phyloP scores from a whole-genome alignment of 2,113 vertebrate species.

The Pelodiscus sinensis region DNA sequence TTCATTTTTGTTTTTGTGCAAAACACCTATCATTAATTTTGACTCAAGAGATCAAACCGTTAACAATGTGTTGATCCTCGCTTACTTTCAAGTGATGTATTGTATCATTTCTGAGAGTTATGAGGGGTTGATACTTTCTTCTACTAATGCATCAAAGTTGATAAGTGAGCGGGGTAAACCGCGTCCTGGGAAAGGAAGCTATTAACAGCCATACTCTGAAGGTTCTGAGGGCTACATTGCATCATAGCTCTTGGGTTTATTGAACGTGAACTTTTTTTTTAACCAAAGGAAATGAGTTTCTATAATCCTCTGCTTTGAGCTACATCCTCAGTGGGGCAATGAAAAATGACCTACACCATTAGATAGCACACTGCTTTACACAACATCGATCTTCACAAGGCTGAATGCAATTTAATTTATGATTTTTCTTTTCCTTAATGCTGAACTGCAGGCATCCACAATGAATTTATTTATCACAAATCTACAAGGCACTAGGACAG shows the following conservation, averaged over 20 bases:
- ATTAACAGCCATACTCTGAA: conserved; percentile 77
- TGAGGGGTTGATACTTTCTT: conserved; percentile 73
- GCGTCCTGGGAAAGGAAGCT: conserved; percentile 79
- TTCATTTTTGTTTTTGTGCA: conserved; percentile 76
- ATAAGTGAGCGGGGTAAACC: conserved; percentile 60
- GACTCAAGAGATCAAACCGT: conserved; percentile 82
- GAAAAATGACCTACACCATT: conserved; percentile 69
- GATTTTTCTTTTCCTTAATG: conserved; percentile 24
- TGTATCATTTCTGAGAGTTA: conserved; percentile 77
- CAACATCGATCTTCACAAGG: conserved; percentile 68
- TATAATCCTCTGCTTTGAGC: conserved; percentile 73
- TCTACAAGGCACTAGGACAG: conserved; percentile 48
- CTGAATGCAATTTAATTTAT: not conserved
- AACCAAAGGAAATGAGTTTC: conserved; percentile 78
- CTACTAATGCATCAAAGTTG: conserved; percentile 73
- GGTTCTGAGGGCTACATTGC: conserved; percentile 64
- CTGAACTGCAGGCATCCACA: not conserved
- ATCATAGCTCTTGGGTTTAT: conserved; percentile 66
- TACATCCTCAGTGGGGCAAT: conserved; percentile 65
- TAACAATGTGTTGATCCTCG: conserved; percentile 84
- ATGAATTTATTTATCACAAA: conserved; percentile 67
- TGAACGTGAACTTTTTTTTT: conserved; percentile 71
- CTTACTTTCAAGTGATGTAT: conserved; percentile 81
- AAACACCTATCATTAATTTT: conserved; percentile 82
- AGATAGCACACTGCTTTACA: conserved; percentile 61